These are phyloP conservation scores for Drosophila silvestris DNA, from an alignment of 2,888 invertebrate genomes.

Conservation along the genomic window DNA sequence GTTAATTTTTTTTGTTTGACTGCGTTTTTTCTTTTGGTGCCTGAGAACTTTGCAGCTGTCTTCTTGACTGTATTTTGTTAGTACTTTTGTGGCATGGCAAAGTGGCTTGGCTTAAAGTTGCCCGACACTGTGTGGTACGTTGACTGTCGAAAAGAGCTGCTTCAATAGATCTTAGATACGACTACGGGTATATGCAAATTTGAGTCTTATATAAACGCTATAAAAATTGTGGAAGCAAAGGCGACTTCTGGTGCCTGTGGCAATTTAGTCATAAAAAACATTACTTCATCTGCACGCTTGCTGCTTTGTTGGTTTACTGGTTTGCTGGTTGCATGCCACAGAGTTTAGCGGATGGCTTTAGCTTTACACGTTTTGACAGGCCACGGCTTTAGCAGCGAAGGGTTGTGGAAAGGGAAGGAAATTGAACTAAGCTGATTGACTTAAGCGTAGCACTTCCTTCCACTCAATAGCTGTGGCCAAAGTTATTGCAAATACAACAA, in stretches of 20 bases:
- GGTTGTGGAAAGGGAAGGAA: neutral
- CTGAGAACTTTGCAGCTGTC: constrained; percentile 11
- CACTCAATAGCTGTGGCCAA: constrained; percentile 58
- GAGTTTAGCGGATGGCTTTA: constrained; percentile 15
- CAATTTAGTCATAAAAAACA: constrained; percentile 22
- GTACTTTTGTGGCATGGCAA: constrained; percentile 1
- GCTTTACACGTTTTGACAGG: constrained; percentile 47
- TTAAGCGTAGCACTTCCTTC: constrained; percentile 47
- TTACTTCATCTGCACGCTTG: constrained; percentile 18
- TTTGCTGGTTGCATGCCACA: constrained; percentile 12
- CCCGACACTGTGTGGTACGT: constrained; percentile 8
- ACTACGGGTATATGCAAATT: constrained; percentile 43
- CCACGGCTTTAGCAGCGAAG: neutral
- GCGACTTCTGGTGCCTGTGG: constrained; percentile 12
- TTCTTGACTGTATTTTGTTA: constrained; percentile 10
- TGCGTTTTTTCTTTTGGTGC: neutral
- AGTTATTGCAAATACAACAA: constrained; percentile 25
- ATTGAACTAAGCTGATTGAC: constrained; percentile 72
- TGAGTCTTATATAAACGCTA: constrained; percentile 8
- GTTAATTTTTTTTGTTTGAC: neutral
- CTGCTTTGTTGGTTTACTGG: neutral
- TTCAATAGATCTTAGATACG: constrained; percentile 26
- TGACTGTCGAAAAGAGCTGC: constrained; percentile 24
- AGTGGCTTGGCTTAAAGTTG: constrained; percentile 37
- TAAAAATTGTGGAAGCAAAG: neutral